These are phyloP conservation scores for Meleagris gallopavo DNA, from an alignment of 2,113 vertebrate species.

Conservation along the genomic window DNA sequence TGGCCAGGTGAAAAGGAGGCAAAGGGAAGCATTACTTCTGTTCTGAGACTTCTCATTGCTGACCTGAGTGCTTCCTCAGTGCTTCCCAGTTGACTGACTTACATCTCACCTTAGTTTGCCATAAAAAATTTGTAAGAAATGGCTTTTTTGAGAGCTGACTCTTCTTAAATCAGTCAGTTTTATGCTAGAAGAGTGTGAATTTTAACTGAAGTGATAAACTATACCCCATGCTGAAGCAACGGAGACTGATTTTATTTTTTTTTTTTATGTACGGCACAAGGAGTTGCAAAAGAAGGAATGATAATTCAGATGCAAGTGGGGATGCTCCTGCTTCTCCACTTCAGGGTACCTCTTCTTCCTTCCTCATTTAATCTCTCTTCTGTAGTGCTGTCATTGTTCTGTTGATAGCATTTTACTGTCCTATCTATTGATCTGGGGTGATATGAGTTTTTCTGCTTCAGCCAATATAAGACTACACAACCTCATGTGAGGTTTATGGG, in stretches of 20 bases:
- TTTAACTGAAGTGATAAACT: not conserved
- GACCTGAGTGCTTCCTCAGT: not conserved
- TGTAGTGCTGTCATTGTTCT: not conserved
- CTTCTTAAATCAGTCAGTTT: not conserved
- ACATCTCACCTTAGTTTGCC: not conserved
- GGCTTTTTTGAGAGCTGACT: not conserved
- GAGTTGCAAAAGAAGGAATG: not conserved
- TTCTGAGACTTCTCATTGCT: not conserved
- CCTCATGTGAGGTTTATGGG: not conserved
- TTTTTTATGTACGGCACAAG: not conserved
- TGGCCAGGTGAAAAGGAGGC: not conserved
- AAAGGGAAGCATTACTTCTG: not conserved
- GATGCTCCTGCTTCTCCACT: not conserved
- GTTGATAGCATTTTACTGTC: not conserved
- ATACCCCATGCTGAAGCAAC: not conserved
- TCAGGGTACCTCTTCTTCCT: not conserved
- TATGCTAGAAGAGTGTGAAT: not conserved
- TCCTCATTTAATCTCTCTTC: not conserved
- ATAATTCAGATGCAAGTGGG: not conserved
- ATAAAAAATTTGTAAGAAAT: not conserved
- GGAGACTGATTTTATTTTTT: not conserved
- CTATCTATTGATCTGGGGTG: not conserved
- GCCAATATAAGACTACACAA: not conserved
- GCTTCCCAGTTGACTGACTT: not conserved
- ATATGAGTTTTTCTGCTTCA: not conserved